These are phyloP conservation scores for Pinna nobilis DNA, from an alignment of 1,140 invertebrate species.

Conservation along the genomic window DNA sequence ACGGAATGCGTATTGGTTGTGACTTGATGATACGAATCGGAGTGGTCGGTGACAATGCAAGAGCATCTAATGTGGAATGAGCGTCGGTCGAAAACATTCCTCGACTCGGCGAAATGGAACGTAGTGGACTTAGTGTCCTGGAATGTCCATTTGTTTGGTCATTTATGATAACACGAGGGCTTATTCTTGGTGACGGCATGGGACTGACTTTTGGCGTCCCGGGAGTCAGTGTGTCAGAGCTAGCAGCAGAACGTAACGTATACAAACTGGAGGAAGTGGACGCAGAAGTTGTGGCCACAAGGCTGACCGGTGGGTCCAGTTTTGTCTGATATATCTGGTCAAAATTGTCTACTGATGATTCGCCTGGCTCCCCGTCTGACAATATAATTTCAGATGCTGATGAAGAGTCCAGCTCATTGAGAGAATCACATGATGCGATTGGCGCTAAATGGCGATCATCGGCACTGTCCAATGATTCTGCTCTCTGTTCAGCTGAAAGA, in stretches of 20 bases:
- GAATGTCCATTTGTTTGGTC: conserved; percentile 46
- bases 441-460: conserved; percentile 64
- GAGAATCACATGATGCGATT: conserved; percentile 68
- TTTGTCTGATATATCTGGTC: conserved; percentile 54
- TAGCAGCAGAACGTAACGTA: conserved; percentile 77
- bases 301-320: conserved; percentile 50
- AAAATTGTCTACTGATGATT: conserved; percentile 57
- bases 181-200: conserved; percentile 57
- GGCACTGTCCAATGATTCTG: conserved; percentile 50
- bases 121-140: conserved; percentile 53
- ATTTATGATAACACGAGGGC: conserved; percentile 50
- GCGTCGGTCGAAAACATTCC: conserved; percentile 1
- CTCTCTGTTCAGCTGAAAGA: conserved; percentile 58
- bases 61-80: conserved; percentile 51
- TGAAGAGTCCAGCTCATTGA: conserved; percentile 71
- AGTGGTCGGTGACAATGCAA: conserved; percentile 58
- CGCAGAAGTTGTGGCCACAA: background rate
- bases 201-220: conserved; percentile 61
- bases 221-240: conserved; percentile 80
- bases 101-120: conserved; percentile 43
- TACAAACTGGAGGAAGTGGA: conserved; percentile 50
- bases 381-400: conserved; percentile 50
- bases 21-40: conserved; percentile 63
- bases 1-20: conserved; percentile 64
- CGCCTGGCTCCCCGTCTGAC: conserved; percentile 50